These are phyloP conservation scores for Amphiprion percula DNA, from an alignment of 2,113 vertebrate species.

Conservation along the genomic window DNA sequence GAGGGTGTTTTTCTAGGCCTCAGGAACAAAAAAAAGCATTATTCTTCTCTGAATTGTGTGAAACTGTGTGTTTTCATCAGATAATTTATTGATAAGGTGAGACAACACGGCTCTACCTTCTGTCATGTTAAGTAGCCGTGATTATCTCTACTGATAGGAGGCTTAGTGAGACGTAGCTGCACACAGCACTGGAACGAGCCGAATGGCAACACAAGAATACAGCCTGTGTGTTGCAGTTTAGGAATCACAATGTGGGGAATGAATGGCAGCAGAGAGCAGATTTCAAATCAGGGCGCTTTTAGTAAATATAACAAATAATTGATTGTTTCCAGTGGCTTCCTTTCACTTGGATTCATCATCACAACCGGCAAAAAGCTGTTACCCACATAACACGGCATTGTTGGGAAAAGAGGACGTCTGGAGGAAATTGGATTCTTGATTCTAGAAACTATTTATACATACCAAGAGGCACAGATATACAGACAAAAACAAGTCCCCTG, in stretches of 20 bases:
- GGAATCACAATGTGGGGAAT: too few relatives aligned
- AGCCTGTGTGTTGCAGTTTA: background rate
- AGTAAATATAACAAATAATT: background rate
- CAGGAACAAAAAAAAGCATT: background rate
- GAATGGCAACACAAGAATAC: conserved; percentile 12
- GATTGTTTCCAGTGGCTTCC: background rate
- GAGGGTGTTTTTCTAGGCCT: background rate
- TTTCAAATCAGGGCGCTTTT: background rate
- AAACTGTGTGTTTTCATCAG: background rate
- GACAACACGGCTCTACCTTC: background rate
- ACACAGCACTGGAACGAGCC: conserved; percentile 10
- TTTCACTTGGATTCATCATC: background rate
- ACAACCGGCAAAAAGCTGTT: background rate
- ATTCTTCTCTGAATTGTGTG: background rate
- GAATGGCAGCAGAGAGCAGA: background rate
- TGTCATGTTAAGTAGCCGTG: conserved; percentile 25
- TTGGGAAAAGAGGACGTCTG: background rate
- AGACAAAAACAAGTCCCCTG: conserved; percentile 18
- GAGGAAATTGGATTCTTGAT: conserved; percentile 27
- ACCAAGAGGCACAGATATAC: conserved; percentile 12
- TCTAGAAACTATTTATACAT: conserved; percentile 16
- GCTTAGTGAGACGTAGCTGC: conserved; percentile 14
- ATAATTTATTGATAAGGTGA: background rate
- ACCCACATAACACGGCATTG: background rate
- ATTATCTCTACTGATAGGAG: conserved; percentile 44